Evolutionary conservation across 2,113 vertebrate genomes (phyloP), one percentile per base, ranked within the genome.

Genomic region (Nyctereutes procyonoides): DNA sequence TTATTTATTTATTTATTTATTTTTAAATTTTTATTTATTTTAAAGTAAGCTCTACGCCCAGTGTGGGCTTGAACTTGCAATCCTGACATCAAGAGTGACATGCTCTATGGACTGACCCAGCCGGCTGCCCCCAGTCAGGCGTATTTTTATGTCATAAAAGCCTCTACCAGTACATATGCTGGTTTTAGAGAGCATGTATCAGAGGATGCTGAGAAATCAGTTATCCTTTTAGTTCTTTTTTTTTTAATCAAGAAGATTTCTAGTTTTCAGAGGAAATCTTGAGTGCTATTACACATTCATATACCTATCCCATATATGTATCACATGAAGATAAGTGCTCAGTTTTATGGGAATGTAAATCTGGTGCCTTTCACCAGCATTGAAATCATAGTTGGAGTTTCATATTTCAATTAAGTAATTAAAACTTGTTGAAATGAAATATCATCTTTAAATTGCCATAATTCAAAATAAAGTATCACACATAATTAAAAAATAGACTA

Each of bases 321-420:
- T 71, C 77, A 82, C 38, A 63, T 35, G 73, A 97, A 96, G 80
- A 63, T 82, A 96, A 93, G 71, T 63, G 5, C 30, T 89, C 43
- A 32, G 24, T 91, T 96, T 97, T 92, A 98, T 97, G 86, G 58
- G 79, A 86, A 95, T 79, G 67, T 97, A 97, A 97, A 97, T 97
- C 87, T 84, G 63, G n/a, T 88, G 74, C 74, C 62, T 95, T 93
- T 97, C 84, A 95, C 76, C 89, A 96, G 84, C n/a, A 88, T 5
- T 92, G 83, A 87, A 96, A 96, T 97, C 71, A 94, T 90, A 60
- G 55, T 73, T 90, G 51, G 69, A 96, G 71, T 96, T 96, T 96
- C 95, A 67, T 82, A 82, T 93, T 96, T 98, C 96, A 97, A 95
- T 96, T 98, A 96, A 95, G 95, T 85, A 95, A 94, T 97, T 98